Conservation (phyloP, 2,113 vertebrate genomes). For the Ellobius talpinus region DNA sequence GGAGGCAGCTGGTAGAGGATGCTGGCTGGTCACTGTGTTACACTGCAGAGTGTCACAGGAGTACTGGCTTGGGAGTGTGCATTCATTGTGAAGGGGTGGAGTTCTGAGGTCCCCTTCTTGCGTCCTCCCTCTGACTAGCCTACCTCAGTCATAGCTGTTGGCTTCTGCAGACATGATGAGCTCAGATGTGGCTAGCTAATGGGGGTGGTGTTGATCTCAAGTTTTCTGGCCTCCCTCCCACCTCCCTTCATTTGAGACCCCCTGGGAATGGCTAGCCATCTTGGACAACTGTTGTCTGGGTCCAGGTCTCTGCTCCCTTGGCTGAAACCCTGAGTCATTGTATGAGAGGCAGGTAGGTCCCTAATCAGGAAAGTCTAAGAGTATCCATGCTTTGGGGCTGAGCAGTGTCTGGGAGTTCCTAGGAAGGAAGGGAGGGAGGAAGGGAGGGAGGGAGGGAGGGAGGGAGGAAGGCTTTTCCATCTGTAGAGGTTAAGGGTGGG, state of each 20-base stretch:
- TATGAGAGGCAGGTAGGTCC: not conserved
- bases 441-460: not conserved
- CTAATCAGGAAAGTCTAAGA: not conserved
- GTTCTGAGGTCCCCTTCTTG: not conserved
- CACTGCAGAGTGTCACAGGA: not conserved
- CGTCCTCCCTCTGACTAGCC: no score
- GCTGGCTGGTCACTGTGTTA: not conserved
- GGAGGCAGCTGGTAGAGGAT: not conserved
- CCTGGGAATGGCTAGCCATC: not conserved
- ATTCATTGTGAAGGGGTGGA: rapidly evolving
- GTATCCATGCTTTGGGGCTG: not conserved
- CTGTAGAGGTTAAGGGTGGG: not conserved
- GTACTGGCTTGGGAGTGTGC: rapidly evolving
- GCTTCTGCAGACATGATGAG: not conserved
- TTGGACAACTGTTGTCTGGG: no score
- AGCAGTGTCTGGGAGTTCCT: not conserved
- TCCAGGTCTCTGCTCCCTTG: not conserved
- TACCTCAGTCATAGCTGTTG: rapidly evolving
- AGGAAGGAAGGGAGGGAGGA: not conserved
- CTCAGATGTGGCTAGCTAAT: not conserved
- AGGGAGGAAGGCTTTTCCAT: no score
- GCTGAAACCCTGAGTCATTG: rapidly evolving
- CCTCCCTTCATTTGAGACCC: not conserved
- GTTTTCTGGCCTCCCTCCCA: not conserved
- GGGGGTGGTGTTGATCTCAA: not conserved